Conservation (phyloP, 2,113 vertebrate genomes). For the Cyanoliseus patagonus region DNA sequence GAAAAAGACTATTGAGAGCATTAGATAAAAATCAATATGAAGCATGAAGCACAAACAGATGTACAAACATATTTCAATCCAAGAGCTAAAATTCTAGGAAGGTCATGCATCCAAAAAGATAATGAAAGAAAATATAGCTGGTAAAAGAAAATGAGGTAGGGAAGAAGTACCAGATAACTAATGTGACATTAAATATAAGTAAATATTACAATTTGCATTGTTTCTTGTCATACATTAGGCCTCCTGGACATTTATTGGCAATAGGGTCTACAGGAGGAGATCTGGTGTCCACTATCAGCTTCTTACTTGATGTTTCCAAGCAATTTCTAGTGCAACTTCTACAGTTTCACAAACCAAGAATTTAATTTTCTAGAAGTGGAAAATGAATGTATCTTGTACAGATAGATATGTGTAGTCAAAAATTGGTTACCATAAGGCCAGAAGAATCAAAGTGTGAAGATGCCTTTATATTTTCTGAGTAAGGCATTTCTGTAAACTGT, state of each 20-base stretch:
- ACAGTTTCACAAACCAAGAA: not conserved
- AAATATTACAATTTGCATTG: not conserved
- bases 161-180: not conserved
- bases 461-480: slow-evolving; percentile 19
- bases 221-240: not conserved
- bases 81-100: not conserved
- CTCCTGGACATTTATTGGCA: not conserved
- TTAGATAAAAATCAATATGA: not conserved
- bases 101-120: not conserved
- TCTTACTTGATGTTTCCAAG: not conserved
- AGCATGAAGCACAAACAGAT: not conserved
- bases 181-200: not conserved
- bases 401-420: not conserved
- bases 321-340: not conserved
- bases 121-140: not conserved
- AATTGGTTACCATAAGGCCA: slow-evolving; percentile 49
- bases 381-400: not conserved
- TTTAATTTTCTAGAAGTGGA: not conserved
- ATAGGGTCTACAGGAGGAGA: not conserved
- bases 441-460: slow-evolving; percentile 41
- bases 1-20: not conserved
- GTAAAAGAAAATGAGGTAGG: not conserved
- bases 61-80: not conserved
- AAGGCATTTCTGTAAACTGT: slow-evolving; percentile 7
- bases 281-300: not conserved